phyloP scores from a whole-genome alignment of 2,113 vertebrate genomes.

The Numida meleagris region DNA sequence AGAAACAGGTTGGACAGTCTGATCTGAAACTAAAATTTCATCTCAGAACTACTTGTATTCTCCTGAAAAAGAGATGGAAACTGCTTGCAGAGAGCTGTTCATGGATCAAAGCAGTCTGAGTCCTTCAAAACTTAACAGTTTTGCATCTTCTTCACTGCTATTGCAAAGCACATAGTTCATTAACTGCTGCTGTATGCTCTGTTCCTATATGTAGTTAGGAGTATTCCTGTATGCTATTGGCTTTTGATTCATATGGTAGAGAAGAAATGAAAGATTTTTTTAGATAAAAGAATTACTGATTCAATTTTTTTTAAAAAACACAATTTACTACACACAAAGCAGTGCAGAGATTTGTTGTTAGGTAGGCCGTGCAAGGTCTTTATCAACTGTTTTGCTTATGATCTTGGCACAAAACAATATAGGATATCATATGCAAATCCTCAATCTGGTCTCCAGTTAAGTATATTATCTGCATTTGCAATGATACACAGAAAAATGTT shows the following conservation, averaged over 20 bases:
- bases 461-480: constrained; percentile 8
- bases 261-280: background rate
- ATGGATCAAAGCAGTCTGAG: background rate
- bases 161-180: background rate
- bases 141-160: background rate
- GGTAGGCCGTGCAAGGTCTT: background rate
- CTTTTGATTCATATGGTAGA: background rate
- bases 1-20: background rate
- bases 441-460: background rate
- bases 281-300: background rate
- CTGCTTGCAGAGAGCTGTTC: background rate
- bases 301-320: background rate
- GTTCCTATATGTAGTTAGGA: no score
- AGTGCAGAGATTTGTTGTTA: background rate
- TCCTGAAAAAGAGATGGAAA: background rate
- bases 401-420: background rate
- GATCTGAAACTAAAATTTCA: background rate
- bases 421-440: background rate
- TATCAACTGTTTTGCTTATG: background rate
- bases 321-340: background rate
- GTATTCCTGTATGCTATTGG: no score
- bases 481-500: background rate
- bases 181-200: background rate
- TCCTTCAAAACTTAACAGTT: background rate
- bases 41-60: background rate